Conservation (phyloP, 2,888 invertebrate genomes). For the Acanthosoma haemorrhoidale region DNA sequence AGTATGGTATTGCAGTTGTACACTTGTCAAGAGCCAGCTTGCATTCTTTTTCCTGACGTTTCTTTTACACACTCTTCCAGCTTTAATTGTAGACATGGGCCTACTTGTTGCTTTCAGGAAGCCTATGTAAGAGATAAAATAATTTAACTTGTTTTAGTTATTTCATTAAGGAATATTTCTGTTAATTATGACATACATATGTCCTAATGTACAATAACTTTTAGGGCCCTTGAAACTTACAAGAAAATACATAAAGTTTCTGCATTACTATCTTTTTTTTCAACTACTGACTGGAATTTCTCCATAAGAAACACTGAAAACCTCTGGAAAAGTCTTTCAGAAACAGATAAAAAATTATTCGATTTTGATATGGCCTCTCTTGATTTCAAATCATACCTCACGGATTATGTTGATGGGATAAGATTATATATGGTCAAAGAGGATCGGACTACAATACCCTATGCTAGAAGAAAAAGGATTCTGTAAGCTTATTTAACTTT, state of each 20-base stretch:
- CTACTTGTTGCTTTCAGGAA: conserved; percentile 39
- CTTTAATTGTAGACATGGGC: conserved; percentile 59
- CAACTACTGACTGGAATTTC: conserved; percentile 70
- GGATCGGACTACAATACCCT: conserved; percentile 65
- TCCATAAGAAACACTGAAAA: conserved; percentile 55
- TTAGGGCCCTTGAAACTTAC: conserved; percentile 68
- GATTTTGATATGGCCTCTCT: conserved; percentile 66
- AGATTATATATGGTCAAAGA: conserved; percentile 75
- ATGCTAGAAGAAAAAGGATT: conserved; percentile 57
- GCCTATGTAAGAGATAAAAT: conserved; percentile 31
- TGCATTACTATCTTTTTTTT: conserved; percentile 71
- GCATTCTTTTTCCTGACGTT: conserved; percentile 53
- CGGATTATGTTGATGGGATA: conserved; percentile 64
- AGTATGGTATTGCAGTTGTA: conserved; percentile 52
- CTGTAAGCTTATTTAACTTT: conserved; percentile 48
- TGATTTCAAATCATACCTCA: conserved; percentile 69
- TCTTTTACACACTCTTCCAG: conserved; percentile 66
- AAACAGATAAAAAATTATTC: conserved; percentile 58
- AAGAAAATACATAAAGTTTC: conserved; percentile 68
- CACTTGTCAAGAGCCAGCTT: conserved; percentile 53
- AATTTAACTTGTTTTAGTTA: not conserved
- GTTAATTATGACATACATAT: not conserved
- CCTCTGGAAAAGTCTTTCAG: conserved; percentile 56
- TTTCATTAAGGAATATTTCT: not conserved
- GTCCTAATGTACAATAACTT: not conserved